Conservation (phyloP, 2,113 vertebrate genomes). For the Scatophagus argus region DNA sequence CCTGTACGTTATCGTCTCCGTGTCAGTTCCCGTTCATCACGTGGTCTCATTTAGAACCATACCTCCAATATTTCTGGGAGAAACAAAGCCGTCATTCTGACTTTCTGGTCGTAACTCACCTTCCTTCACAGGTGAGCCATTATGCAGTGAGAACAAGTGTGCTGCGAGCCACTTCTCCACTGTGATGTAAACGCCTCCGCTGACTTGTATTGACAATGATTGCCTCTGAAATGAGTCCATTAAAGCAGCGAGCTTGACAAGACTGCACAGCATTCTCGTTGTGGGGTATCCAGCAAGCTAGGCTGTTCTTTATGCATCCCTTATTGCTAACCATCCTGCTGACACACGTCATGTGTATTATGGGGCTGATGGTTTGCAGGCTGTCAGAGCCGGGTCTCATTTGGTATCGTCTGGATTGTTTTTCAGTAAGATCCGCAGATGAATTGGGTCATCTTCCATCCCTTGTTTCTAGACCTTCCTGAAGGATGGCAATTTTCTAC, state of each 20-base stretch:
- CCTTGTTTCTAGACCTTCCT: slow-evolving; percentile 46
- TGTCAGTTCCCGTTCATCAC: slow-evolving; percentile 22
- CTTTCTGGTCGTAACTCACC: slow-evolving; percentile 88
- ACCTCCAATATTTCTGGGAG: slow-evolving; percentile 78
- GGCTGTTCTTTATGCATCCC: slow-evolving; percentile 78
- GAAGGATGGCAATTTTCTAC: slow-evolving; percentile 72
- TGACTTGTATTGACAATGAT: slow-evolving; percentile 94
- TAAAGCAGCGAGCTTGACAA: slow-evolving; percentile 89
- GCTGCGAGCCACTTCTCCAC: slow-evolving; percentile 83
- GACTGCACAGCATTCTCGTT: slow-evolving; percentile 65
- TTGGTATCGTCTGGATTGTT: slow-evolving; percentile 71
- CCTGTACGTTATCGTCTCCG: slow-evolving; percentile 17
- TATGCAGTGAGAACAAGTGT: slow-evolving; percentile 81
- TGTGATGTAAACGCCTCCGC: slow-evolving; percentile 82
- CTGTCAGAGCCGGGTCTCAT: slow-evolving; percentile 79
- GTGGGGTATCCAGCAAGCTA: slow-evolving; percentile 55
- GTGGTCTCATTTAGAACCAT: slow-evolving; percentile 79
- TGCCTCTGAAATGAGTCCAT: slow-evolving; percentile 92
- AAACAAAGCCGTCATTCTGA: slow-evolving; percentile 88
- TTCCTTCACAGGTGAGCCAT: slow-evolving; percentile 83
- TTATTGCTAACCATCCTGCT: slow-evolving; percentile 77
- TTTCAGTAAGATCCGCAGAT: slow-evolving; percentile 61
- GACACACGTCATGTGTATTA: slow-evolving; percentile 78
- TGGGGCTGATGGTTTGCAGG: slow-evolving; percentile 74
- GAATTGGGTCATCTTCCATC: slow-evolving; percentile 77